phyloP scores from a whole-genome alignment of 1,140 invertebrate species.

The Oscheius sp. region DNA sequence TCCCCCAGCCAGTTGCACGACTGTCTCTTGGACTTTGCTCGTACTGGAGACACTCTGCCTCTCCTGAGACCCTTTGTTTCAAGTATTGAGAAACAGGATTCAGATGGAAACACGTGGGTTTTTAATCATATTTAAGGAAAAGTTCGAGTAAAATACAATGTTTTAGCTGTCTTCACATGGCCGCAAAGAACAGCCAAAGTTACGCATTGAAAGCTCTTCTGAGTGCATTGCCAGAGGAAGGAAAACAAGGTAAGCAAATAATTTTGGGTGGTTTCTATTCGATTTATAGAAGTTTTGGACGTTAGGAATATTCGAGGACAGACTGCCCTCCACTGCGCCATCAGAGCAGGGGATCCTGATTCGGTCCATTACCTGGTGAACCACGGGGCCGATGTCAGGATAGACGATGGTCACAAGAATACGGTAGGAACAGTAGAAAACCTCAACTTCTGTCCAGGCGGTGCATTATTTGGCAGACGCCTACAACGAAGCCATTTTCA shows the following conservation, averaged over 20 bases:
- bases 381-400: conserved; percentile 8
- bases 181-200: conserved; percentile 31
- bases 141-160: no score
- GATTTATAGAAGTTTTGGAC: conserved; percentile 26
- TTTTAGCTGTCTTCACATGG: conserved; percentile 25
- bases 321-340: conserved; percentile 27
- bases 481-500: conserved; percentile 37
- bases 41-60: conserved; percentile 14
- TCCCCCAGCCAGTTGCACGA: background rate
- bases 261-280: background rate
- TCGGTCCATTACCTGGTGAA: conserved; percentile 29
- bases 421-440: conserved; percentile 1
- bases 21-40: conserved; percentile 25
- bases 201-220: conserved; percentile 30
- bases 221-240: background rate
- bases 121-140: background rate
- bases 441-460: background rate
- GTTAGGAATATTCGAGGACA: conserved; percentile 20
- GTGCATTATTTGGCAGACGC: conserved; percentile 35
- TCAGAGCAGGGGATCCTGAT: conserved; percentile 30
- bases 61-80: conserved; percentile 23
- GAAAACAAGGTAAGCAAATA: conserved; percentile 12
- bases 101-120: conserved; percentile 33
- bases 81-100: conserved; percentile 19
- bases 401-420: conserved; percentile 20